Percentiles rank a stretch among this genome's conserved stretches.
Conservation (phyloP, 2,888 invertebrate genomes). For the Athalia cordata region DNA sequence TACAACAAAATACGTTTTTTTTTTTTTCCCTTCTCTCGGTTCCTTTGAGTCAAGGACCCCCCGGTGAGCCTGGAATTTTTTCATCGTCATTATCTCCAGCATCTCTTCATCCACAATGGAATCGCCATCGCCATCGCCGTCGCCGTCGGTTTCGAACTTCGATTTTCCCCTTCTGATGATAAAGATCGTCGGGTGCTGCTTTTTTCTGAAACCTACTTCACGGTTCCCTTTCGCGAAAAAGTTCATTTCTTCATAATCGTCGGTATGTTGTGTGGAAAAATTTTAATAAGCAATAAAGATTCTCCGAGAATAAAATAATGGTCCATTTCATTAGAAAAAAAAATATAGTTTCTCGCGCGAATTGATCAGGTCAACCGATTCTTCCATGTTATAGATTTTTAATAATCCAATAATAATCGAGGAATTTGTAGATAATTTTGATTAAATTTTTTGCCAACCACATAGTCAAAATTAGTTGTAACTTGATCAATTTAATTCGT, state of each 20-base stretch:
- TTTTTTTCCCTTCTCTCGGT: background rate
- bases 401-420: no score
- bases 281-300: background rate
- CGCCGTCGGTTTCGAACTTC: background rate
- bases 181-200: background rate
- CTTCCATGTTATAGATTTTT: no score
- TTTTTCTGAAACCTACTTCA: conserved; percentile 32
- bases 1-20: conserved; percentile 54
- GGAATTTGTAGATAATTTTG: no score
- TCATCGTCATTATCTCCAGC: no score
- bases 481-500: no score
- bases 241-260: background rate
- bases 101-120: background rate
- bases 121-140: background rate
- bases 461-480: no score
- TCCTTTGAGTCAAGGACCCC: conserved; percentile 1
- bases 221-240: conserved; percentile 13
- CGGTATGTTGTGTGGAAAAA: background rate
- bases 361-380: no score
- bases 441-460: no score
- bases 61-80: background rate
- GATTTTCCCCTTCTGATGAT: background rate
- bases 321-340: background rate
- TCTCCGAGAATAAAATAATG: background rate
- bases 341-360: no score